phyloP scores from a whole-genome alignment of 2,113 vertebrate genomes.

The Phalacrocorax brasilianus region DNA sequence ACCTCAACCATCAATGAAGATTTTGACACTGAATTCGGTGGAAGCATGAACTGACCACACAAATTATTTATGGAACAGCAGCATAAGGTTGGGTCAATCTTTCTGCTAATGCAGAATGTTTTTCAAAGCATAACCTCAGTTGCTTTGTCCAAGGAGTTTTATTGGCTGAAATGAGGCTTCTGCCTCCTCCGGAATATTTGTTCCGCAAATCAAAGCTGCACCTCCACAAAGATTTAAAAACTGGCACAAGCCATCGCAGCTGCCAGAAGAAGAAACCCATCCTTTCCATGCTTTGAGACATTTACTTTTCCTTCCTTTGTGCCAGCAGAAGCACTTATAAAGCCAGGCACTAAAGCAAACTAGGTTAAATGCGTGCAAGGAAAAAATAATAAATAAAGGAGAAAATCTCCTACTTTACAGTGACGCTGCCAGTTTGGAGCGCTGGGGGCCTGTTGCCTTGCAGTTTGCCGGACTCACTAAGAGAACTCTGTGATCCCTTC shows the following conservation, averaged over 20 bases:
- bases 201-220: not conserved
- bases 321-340: not conserved
- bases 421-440: not conserved
- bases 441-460: not conserved
- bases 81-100: not conserved
- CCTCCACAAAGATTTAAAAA: not conserved
- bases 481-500: not conserved
- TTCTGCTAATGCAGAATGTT: not conserved
- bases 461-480: not conserved
- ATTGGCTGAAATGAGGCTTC: not conserved
- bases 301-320: not conserved
- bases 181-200: not conserved
- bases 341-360: not conserved
- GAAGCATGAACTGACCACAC: not conserved
- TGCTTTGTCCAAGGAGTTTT: not conserved
- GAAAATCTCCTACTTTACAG: not conserved
- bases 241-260: not conserved
- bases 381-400: not conserved
- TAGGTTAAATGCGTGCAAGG: not conserved
- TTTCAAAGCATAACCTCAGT: not conserved
- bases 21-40: not conserved
- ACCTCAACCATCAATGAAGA: not conserved
- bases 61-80: not conserved
- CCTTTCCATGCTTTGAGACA: not conserved
- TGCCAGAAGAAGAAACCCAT: not conserved